These are phyloP conservation scores for Cotesia congregata DNA, from an alignment of 2,888 invertebrate genomes.

Conservation along the genomic window DNA sequence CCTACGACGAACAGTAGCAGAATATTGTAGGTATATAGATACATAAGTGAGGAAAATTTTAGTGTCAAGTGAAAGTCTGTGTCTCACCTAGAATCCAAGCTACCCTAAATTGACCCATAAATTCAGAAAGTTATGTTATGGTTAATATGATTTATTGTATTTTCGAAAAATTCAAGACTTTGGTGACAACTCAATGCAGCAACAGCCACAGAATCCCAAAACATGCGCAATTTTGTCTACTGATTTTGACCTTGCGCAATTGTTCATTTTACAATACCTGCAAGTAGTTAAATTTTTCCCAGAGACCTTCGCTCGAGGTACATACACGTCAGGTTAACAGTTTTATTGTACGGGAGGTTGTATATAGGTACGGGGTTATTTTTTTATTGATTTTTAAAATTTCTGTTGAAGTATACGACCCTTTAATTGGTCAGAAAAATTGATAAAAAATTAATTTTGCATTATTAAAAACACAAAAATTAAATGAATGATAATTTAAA, in stretches of 20 bases:
- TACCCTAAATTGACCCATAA: conserved; percentile 58
- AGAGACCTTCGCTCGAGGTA: too few species aligned
- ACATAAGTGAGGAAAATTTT: conserved; percentile 12
- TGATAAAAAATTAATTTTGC: too few species aligned
- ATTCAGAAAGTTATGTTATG: conserved; percentile 56
- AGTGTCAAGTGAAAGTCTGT: conserved; percentile 13
- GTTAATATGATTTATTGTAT: conserved; percentile 58
- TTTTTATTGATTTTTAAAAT: too few species aligned
- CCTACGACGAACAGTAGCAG: neutral
- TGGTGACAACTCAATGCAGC: conserved; percentile 51
- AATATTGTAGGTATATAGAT: neutral
- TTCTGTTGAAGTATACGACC: too few species aligned
- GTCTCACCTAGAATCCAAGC: conserved; percentile 14
- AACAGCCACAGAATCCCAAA: conserved; percentile 58
- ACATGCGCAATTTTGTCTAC: conserved; percentile 48
- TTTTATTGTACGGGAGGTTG: too few species aligned
- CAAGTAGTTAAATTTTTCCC: neutral
- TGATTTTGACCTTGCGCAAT: neutral
- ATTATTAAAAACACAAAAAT: too few species aligned
- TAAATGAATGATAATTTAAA: too few species aligned
- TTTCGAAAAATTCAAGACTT: conserved; percentile 41
- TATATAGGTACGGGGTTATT: too few species aligned
- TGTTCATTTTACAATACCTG: neutral
- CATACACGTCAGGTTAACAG: too few species aligned
- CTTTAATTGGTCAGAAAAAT: too few species aligned